These are phyloP conservation scores for Palythoa caribaeorum DNA, from an alignment of 92 coral and sea anemone species.

Conservation along the genomic window DNA sequence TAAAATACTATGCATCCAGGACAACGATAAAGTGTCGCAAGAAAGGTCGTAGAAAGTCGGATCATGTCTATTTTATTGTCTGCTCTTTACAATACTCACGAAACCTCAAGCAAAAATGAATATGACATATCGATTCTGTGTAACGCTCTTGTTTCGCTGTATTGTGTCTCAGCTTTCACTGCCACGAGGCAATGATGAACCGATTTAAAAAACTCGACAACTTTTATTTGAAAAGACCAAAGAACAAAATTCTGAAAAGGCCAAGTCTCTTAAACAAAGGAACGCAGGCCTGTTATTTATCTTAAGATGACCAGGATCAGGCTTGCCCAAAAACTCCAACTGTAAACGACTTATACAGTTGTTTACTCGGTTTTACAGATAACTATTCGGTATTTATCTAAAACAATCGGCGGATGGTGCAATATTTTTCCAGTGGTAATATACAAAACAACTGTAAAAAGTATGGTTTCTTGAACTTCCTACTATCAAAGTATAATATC, in stretches of 20 bases:
- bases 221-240: background rate
- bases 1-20: too few relatives aligned
- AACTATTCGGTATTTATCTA: conserved; percentile 7
- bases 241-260: background rate
- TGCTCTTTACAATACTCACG: too few relatives aligned
- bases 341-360: background rate
- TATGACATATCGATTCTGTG: background rate
- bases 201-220: background rate
- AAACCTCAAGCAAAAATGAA: too few relatives aligned
- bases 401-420: conserved; percentile 1
- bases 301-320: background rate
- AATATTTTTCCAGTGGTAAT: background rate
- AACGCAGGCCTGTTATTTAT: background rate
- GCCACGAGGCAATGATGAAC: background rate
- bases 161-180: background rate
- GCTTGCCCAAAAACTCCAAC: background rate
- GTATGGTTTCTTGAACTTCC: background rate
- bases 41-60: too few relatives aligned
- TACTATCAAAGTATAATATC: background rate
- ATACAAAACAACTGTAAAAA: conserved; percentile 10
- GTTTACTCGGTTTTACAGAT: conserved; percentile 32
- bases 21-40: too few relatives aligned
- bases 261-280: background rate
- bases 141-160: background rate
- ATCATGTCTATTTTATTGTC: too few relatives aligned